A percentile compares a stretch with the other conserved stretches of the same genome.
These are phyloP conservation scores for Amyelois transitella DNA, from an alignment of 1,140 invertebrate genomes.

Conservation along the genomic window DNA sequence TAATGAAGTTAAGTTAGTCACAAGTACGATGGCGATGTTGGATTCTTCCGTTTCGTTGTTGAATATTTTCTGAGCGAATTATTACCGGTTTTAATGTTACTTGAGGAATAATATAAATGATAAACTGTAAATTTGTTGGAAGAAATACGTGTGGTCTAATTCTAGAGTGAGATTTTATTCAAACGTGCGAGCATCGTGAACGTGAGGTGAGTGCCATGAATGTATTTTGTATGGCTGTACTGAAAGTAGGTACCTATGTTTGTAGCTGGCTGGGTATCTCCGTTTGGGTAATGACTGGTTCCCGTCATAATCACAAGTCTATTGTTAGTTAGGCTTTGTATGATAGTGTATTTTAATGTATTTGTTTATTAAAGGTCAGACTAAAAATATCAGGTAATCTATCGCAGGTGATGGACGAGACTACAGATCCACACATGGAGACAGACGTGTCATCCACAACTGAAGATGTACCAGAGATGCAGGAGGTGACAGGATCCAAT, in stretches of 20 bases:
- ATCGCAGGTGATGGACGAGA: slow-evolving; percentile 61
- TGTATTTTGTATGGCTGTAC: slow-evolving; percentile 62
- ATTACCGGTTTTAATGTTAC: slow-evolving; percentile 7
- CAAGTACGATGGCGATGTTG: slow-evolving; percentile 59
- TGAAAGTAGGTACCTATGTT: slow-evolving; percentile 59
- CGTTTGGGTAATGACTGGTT: slow-evolving; percentile 60
- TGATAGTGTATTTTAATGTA: slow-evolving; percentile 22
- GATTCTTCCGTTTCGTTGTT: slow-evolving; percentile 44
- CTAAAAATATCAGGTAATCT: slow-evolving; percentile 40
- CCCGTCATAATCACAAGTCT: slow-evolving; percentile 33
- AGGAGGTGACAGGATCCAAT: slow-evolving; percentile 33
- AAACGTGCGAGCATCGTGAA: slow-evolving; percentile 7
- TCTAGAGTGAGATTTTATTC: background rate
- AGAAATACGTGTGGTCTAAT: background rate
- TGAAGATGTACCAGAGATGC: slow-evolving; percentile 35
- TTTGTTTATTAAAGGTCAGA: slow-evolving; percentile 27
- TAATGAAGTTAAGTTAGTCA: slow-evolving; percentile 24
- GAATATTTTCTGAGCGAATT: slow-evolving; percentile 34
- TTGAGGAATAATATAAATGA: slow-evolving; percentile 8
- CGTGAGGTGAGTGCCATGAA: slow-evolving; percentile 48
- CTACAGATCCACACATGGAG: slow-evolving; percentile 48
- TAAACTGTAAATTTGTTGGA: slow-evolving; percentile 4
- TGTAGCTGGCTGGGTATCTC: slow-evolving; percentile 41
- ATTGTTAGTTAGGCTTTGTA: slow-evolving; percentile 24
- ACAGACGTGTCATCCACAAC: slow-evolving; percentile 58